Evolutionary conservation across 1,140 invertebrate genomes (phyloP).

Genomic region (Drosophila rhopaloa): DNA sequence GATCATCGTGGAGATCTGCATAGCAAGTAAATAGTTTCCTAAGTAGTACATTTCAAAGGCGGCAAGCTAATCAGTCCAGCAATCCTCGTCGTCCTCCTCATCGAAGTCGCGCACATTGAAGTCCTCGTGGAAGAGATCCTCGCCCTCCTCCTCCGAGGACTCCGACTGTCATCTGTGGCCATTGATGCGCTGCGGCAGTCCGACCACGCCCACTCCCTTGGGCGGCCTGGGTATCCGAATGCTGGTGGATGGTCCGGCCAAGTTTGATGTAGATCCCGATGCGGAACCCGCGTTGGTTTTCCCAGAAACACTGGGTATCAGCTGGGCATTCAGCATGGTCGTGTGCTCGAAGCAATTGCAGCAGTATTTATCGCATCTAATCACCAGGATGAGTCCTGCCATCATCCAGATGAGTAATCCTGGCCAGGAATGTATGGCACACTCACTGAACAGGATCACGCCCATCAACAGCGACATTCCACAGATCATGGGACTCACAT

Average conservation of each 20-base stretch:
- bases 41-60: slow-evolving; percentile 7
- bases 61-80: slow-evolving; percentile 75
- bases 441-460: slow-evolving; percentile 64
- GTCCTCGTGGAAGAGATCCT: slow-evolving; percentile 80
- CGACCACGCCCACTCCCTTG: slow-evolving; percentile 62
- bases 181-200: slow-evolving; percentile 69
- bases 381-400: slow-evolving; percentile 62
- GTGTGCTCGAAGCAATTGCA: slow-evolving; percentile 80
- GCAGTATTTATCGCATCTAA: slow-evolving; percentile 80
- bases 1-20: slow-evolving; percentile 12
- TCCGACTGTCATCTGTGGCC: slow-evolving; percentile 82
- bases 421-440: slow-evolving; percentile 71
- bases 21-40: slow-evolving; percentile 40
- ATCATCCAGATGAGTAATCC: slow-evolving; percentile 76
- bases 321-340: slow-evolving; percentile 66
- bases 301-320: slow-evolving; percentile 77
- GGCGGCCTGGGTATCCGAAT: slow-evolving; percentile 80
- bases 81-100: slow-evolving; percentile 70
- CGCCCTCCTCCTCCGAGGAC: slow-evolving; percentile 80
- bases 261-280: slow-evolving; percentile 3
- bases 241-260: slow-evolving; percentile 57
- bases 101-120: slow-evolving; percentile 79
- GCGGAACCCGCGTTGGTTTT: slow-evolving; percentile 40
- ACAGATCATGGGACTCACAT: slow-evolving; percentile 75
- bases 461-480: slow-evolving; percentile 60